These are phyloP conservation scores for Tiliacea aurago DNA, from an alignment of 2,888 invertebrate species.

Conservation along the genomic window DNA sequence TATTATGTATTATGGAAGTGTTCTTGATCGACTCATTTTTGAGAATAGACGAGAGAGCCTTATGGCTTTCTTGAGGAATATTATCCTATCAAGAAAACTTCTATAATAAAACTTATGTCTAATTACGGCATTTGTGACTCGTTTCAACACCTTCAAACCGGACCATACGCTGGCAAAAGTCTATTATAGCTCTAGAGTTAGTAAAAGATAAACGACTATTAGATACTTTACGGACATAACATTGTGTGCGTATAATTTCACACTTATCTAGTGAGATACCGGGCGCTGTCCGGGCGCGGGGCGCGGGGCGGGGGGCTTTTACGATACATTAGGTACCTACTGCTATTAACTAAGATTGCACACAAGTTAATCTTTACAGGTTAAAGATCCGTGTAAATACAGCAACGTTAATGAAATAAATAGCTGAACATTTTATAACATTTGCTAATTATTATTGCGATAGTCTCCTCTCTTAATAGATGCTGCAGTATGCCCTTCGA, in stretches of 20 bases:
- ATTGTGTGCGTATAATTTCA: constrained; percentile 17
- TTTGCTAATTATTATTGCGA: no score
- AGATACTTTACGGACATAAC: constrained; percentile 13
- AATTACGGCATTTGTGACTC: not conserved
- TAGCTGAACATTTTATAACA: not conserved
- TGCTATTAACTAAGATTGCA: constrained; percentile 11
- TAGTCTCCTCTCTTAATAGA: not conserved
- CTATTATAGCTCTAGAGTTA: constrained; percentile 15
- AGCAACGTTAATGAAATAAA: not conserved
- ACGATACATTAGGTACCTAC: not conserved
- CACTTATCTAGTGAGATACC: constrained; percentile 39
- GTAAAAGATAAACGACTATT: constrained; percentile 31
- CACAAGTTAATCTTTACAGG: not conserved
- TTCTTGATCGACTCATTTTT: no score
- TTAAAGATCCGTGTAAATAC: not conserved
- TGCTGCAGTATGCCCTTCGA: not conserved
- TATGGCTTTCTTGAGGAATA: not conserved
- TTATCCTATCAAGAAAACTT: not conserved
- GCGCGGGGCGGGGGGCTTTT: not conserved
- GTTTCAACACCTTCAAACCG: constrained; percentile 3
- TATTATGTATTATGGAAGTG: no score
- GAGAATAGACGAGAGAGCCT: no score
- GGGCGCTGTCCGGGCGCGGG: not conserved
- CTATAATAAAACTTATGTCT: not conserved
- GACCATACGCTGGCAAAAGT: not conserved